These are phyloP conservation scores for Octopus bimaculoides DNA, from an alignment of 1,140 invertebrate species.

Conservation along the genomic window DNA sequence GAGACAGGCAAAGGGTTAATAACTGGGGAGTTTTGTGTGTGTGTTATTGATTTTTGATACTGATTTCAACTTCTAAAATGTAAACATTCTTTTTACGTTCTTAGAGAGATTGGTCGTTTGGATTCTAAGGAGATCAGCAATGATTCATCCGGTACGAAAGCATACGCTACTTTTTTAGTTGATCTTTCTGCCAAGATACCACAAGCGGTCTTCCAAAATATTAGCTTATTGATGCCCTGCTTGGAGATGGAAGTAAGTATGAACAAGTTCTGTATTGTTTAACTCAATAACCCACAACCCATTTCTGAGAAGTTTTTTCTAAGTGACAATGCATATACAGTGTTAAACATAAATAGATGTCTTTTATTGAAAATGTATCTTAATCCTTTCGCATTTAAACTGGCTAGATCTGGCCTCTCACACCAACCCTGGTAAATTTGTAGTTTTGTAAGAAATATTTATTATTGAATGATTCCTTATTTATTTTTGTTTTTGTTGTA, in stretches of 20 bases:
- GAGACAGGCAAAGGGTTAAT: too few relatives aligned
- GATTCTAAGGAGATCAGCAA: slow-evolving; percentile 60
- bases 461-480: background rate
- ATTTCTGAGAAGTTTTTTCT: too few relatives aligned
- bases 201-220: slow-evolving; percentile 65
- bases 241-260: slow-evolving; percentile 61
- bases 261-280: slow-evolving; percentile 14
- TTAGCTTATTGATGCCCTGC: slow-evolving; percentile 62
- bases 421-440: too few relatives aligned
- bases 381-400: too few relatives aligned
- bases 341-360: too few relatives aligned
- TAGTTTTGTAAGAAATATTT: too few relatives aligned
- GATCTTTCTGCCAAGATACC: slow-evolving; percentile 69
- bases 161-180: slow-evolving; percentile 69
- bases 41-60: too few relatives aligned
- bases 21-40: too few relatives aligned
- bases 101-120: slow-evolving; percentile 68
- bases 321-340: too few relatives aligned
- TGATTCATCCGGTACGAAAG: slow-evolving; percentile 63
- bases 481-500: slow-evolving; percentile 25
- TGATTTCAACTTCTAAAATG: too few relatives aligned
- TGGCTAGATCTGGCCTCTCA: too few relatives aligned
- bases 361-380: too few relatives aligned
- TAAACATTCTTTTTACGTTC: slow-evolving; percentile 15
- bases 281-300: background rate